These are phyloP conservation scores for Boloria euphrosyne DNA, from an alignment of 2,888 invertebrate species.

Conservation along the genomic window DNA sequence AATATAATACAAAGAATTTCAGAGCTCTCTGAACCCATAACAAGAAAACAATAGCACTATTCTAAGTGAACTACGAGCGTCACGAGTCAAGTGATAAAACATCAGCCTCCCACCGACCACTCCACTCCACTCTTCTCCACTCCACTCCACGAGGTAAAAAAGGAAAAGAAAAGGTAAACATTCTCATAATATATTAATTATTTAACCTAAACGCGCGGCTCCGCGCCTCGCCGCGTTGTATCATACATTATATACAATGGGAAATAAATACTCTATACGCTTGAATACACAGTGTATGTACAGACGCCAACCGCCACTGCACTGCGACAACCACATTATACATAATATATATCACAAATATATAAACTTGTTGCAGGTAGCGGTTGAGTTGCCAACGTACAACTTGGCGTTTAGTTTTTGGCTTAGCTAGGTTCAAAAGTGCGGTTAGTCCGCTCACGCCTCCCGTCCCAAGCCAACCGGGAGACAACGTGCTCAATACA, in stretches of 20 bases:
- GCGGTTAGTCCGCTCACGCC: slow-evolving; percentile 31
- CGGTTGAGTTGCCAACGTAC: slow-evolving; percentile 44
- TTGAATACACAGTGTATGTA: slow-evolving; percentile 74
- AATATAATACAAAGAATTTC: slow-evolving; percentile 81
- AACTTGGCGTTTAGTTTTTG: slow-evolving; percentile 72
- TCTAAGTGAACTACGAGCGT: slow-evolving; percentile 53
- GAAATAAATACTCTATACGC: slow-evolving; percentile 76
- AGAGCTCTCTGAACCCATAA: slow-evolving; percentile 77
- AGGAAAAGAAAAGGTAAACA: slow-evolving; percentile 64
- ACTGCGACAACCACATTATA: slow-evolving; percentile 35
- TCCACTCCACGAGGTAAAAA: slow-evolving; percentile 66
- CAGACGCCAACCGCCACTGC: slow-evolving; percentile 50
- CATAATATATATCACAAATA: slow-evolving; percentile 61
- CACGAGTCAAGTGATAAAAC: slow-evolving; percentile 60
- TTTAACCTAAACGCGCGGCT: slow-evolving; percentile 48
- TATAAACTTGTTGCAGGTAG: slow-evolving; percentile 33
- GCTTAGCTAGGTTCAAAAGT: slow-evolving; percentile 66
- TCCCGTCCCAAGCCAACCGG: not conserved
- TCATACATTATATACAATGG: slow-evolving; percentile 80
- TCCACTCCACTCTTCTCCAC: slow-evolving; percentile 47
- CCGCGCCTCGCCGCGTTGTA: slow-evolving; percentile 42
- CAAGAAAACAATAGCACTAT: slow-evolving; percentile 71
- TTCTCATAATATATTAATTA: slow-evolving; percentile 69
- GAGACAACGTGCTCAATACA: slow-evolving; percentile 1
- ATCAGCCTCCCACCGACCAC: slow-evolving; percentile 49